Evolutionary conservation across 2,888 invertebrate species (phyloP).

Genomic region (Nineta flava): DNA sequence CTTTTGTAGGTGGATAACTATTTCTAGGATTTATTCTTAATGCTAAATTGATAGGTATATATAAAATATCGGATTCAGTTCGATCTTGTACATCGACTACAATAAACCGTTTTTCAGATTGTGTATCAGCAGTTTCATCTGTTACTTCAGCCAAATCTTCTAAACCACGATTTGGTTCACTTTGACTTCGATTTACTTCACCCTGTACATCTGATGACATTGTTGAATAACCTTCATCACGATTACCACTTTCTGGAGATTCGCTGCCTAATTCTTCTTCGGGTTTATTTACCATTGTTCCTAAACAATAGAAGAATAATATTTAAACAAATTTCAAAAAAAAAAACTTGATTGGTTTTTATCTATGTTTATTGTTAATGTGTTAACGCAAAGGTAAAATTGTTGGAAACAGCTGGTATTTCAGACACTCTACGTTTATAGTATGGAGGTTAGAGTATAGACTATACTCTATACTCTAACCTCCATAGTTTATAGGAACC

Average conservation of each 20-base stretch:
- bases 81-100: slow-evolving; percentile 39
- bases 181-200: slow-evolving; percentile 35
- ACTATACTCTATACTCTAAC: too few relatives aligned
- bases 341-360: background rate
- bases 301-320: slow-evolving; percentile 21
- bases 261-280: slow-evolving; percentile 54
- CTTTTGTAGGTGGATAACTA: slow-evolving; percentile 55
- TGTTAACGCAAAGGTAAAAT: background rate
- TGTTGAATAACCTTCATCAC: slow-evolving; percentile 70
- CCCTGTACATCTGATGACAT: slow-evolving; percentile 72
- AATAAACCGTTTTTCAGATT: slow-evolving; percentile 19
- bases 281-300: slow-evolving; percentile 27
- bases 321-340: too few relatives aligned
- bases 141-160: slow-evolving; percentile 60
- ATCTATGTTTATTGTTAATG: too few relatives aligned
- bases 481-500: too few relatives aligned
- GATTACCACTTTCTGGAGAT: slow-evolving; percentile 58
- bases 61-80: slow-evolving; percentile 47
- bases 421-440: too few relatives aligned
- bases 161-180: slow-evolving; percentile 41
- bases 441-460: too few relatives aligned
- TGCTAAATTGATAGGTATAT: slow-evolving; percentile 49
- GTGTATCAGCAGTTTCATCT: slow-evolving; percentile 47
- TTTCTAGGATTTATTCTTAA: slow-evolving; percentile 45
- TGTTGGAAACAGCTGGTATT: too few relatives aligned